phyloP scores from a whole-genome alignment of 2,888 invertebrate genomes.

The Nephrotoma appendiculata region DNA sequence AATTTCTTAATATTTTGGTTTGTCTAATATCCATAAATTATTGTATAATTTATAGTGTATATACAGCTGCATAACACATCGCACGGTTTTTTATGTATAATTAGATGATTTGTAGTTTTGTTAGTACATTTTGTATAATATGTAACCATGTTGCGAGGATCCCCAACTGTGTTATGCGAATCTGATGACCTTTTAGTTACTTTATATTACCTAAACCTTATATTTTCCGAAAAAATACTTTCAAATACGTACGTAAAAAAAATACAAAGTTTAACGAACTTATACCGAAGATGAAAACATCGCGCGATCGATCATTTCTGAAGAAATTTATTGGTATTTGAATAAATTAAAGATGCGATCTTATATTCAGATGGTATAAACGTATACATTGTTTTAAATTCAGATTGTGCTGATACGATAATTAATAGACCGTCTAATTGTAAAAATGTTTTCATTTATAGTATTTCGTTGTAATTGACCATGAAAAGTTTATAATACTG shows the following conservation, averaged over 20 bases:
- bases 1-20: neutral
- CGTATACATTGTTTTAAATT: neutral
- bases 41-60: neutral
- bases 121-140: neutral
- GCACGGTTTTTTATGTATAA: neutral
- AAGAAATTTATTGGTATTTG: neutral
- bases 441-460: neutral
- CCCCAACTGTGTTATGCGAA: neutral
- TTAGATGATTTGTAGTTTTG: neutral
- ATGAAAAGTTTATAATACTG: neutral
- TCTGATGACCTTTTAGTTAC: neutral
- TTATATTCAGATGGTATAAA: neutral
- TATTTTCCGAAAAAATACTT: neutral
- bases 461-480: neutral
- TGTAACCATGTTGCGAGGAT: neutral
- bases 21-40: neutral
- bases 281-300: neutral
- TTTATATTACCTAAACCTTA: neutral
- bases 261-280: neutral
- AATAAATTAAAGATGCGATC: neutral
- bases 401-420: neutral
- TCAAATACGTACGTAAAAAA: neutral
- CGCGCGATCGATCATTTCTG: neutral
- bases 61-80: neutral
- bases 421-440: neutral